phyloP scores from a whole-genome alignment of 2,113 vertebrate genomes.

The Tragulus kanchil region DNA sequence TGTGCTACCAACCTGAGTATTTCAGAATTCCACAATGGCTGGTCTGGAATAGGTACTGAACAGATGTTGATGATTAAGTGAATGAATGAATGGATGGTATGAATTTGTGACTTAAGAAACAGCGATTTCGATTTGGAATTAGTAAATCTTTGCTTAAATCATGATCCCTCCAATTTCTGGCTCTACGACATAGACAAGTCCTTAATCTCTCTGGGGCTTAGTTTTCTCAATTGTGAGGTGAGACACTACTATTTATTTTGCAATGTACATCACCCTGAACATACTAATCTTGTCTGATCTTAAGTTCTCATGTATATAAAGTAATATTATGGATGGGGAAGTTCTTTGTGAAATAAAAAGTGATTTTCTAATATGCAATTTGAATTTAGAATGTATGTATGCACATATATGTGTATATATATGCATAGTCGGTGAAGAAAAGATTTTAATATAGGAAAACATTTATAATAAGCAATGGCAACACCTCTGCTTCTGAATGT shows the following conservation, averaged over 20 bases:
- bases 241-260: neutral
- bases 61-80: neutral
- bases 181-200: neutral
- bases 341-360: slow-evolving; percentile 19
- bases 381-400: neutral
- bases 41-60: neutral
- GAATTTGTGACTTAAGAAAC: neutral
- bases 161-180: neutral
- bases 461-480: neutral
- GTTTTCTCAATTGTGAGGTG: neutral
- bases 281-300: neutral
- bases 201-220: neutral
- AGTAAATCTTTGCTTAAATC: neutral
- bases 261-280: neutral
- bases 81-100: neutral
- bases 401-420: neutral
- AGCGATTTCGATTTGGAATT: slow-evolving; percentile 8
- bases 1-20: neutral
- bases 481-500: neutral
- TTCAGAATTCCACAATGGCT: neutral
- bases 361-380: slow-evolving; percentile 21
- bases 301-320: neutral
- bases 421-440: neutral
- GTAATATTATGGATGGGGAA: neutral
- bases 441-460: slow-evolving; percentile 21